phyloP scores from a whole-genome alignment of 2,888 invertebrate species.

The Labia minor region DNA sequence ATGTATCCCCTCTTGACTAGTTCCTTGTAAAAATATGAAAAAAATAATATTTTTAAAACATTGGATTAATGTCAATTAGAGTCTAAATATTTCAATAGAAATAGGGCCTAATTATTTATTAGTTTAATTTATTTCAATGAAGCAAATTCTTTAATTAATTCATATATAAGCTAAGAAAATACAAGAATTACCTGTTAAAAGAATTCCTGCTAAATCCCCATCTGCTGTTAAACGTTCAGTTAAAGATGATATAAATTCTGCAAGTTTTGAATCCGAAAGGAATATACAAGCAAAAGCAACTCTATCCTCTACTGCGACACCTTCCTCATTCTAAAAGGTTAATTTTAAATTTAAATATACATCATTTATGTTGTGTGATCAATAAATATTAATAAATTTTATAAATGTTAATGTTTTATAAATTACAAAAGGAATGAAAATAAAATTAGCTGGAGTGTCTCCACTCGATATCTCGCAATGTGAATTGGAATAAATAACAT shows the following conservation, averaged over 20 bases:
- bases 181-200: slow-evolving; percentile 55
- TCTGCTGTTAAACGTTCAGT: slow-evolving; percentile 57
- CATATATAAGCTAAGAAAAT: not conserved
- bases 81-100: too few relatives aligned
- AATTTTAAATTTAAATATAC: slow-evolving; percentile 28
- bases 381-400: not conserved
- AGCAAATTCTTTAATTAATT: too few relatives aligned
- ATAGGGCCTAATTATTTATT: too few relatives aligned
- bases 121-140: too few relatives aligned
- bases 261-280: slow-evolving; percentile 66
- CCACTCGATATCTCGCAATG: too few relatives aligned
- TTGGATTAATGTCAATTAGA: too few relatives aligned
- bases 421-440: not conserved
- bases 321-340: slow-evolving; percentile 57
- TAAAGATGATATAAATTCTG: slow-evolving; percentile 64
- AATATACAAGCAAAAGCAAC: slow-evolving; percentile 86
- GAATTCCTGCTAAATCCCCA: slow-evolving; percentile 73
- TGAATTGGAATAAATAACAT: too few relatives aligned
- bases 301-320: slow-evolving; percentile 74
- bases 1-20: slow-evolving; percentile 60
- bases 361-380: slow-evolving; percentile 5
- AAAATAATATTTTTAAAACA: too few relatives aligned
- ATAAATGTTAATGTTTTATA: not conserved
- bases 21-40: slow-evolving; percentile 41
- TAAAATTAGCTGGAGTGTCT: too few relatives aligned